These are phyloP conservation scores for Diglossa cyanea DNA, from an alignment of 2,797 vertebrate species.

Conservation along the genomic window DNA sequence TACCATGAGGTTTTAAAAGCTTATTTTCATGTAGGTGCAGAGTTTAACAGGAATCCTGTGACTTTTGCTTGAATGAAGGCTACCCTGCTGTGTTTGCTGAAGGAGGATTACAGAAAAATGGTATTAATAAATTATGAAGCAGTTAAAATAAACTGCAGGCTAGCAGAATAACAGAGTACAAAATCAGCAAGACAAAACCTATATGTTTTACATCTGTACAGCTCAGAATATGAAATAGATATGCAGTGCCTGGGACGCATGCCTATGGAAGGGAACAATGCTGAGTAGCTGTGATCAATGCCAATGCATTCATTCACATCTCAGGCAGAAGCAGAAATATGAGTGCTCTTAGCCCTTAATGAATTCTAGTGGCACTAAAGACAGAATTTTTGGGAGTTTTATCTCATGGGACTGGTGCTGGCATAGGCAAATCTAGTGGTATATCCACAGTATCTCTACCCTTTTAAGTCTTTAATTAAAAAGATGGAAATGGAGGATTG, in stretches of 20 bases:
- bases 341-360: not conserved
- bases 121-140: slow-evolving; percentile 60
- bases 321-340: not conserved
- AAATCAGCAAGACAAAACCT: slow-evolving; percentile 41
- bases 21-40: slow-evolving; percentile 34
- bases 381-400: not conserved
- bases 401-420: not conserved
- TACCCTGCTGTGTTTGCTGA: slow-evolving; percentile 30
- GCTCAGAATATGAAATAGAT: not conserved
- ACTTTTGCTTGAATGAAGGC: slow-evolving; percentile 25
- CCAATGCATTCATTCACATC: not conserved
- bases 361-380: not conserved
- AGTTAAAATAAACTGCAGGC: slow-evolving; percentile 50
- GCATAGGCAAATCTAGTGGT: not conserved
- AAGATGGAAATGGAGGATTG: not conserved
- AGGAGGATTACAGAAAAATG: slow-evolving; percentile 44
- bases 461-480: not conserved
- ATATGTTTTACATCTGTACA: not conserved
- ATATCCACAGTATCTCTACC: not conserved
- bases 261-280: not conserved
- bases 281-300: not conserved
- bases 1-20: slow-evolving; percentile 49
- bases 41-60: slow-evolving; percentile 28
- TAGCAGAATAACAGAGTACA: slow-evolving; percentile 33
- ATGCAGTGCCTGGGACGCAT: not conserved